Evolutionary conservation across 2,113 vertebrate species (phyloP).

Genomic region (Pelvicachromis taeniatus): DNA sequence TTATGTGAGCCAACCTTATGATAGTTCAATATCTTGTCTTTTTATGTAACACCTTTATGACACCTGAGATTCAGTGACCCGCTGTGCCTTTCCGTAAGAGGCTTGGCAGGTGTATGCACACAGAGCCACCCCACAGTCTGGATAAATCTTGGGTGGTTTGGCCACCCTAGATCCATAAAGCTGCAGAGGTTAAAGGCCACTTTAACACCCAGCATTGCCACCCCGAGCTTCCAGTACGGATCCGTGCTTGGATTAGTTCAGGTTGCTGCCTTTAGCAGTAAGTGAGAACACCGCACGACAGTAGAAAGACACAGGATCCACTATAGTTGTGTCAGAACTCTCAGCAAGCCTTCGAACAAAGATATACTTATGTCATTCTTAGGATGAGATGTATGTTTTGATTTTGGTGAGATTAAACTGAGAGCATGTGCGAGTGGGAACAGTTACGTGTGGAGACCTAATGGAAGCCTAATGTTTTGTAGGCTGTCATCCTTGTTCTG

Average conservation of each 20-base stretch:
- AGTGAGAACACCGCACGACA: background rate
- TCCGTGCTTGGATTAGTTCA: constrained; percentile 68
- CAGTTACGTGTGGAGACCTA: background rate
- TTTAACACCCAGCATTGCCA: constrained; percentile 24
- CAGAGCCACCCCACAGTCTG: constrained; percentile 26
- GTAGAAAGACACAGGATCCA: constrained; percentile 22
- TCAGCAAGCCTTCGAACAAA: constrained; percentile 20
- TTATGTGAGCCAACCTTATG: background rate
- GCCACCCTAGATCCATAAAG: background rate
- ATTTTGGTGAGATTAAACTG: background rate
- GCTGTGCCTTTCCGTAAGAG: constrained; percentile 26
- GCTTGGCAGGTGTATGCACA: background rate
- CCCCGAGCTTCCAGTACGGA: constrained; percentile 25
- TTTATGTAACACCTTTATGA: constrained; percentile 1
- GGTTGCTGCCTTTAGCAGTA: constrained; percentile 36
- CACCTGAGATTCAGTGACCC: constrained; percentile 21
- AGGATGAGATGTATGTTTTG: background rate
- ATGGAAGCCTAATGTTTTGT: background rate
- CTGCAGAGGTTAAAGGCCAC: constrained; percentile 33
- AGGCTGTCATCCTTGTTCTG: background rate
- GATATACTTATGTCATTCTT: background rate
- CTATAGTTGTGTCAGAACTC: background rate
- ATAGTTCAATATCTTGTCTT: background rate
- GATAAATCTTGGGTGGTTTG: constrained; percentile 17
- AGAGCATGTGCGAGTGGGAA: background rate